Conservation (phyloP, 1,140 invertebrate species). For the Yoshiicerus persimilis region DNA sequence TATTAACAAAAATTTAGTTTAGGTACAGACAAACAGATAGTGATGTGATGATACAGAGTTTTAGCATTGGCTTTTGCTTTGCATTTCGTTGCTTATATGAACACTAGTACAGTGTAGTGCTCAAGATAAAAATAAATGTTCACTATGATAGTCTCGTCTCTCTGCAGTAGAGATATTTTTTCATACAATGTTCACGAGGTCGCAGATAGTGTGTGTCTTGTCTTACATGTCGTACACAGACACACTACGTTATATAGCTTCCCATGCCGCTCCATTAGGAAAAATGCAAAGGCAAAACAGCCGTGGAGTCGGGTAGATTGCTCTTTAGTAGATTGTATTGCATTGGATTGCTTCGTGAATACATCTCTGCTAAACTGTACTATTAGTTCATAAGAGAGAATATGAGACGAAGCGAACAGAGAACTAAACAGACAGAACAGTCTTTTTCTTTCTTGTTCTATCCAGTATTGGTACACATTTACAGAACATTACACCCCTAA, state of each 20-base stretch:
- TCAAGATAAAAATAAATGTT: constrained; percentile 23
- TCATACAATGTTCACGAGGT: constrained; percentile 16
- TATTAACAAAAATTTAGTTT: background rate
- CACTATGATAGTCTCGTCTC: background rate
- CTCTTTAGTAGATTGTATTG: background rate
- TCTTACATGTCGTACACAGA: background rate
- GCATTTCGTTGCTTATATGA: background rate
- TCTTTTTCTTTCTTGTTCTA: background rate
- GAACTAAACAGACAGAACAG: background rate
- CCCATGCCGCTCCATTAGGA: background rate
- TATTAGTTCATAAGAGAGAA: background rate
- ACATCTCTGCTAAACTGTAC: background rate
- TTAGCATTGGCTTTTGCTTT: background rate
- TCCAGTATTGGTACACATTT: background rate
- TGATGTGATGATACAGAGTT: background rate
- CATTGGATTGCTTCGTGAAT: background rate
- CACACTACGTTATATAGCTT: background rate
- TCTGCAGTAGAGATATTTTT: constrained; percentile 1
- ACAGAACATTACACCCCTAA: background rate
- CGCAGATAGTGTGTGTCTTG: background rate
- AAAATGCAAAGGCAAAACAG: background rate
- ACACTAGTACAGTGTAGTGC: background rate
- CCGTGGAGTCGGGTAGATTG: background rate
- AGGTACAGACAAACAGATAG: background rate
- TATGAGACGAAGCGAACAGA: background rate